Evolutionary conservation across 2,797 vertebrate genomes (phyloP).

Genomic region (Mastacembelus armatus): DNA sequence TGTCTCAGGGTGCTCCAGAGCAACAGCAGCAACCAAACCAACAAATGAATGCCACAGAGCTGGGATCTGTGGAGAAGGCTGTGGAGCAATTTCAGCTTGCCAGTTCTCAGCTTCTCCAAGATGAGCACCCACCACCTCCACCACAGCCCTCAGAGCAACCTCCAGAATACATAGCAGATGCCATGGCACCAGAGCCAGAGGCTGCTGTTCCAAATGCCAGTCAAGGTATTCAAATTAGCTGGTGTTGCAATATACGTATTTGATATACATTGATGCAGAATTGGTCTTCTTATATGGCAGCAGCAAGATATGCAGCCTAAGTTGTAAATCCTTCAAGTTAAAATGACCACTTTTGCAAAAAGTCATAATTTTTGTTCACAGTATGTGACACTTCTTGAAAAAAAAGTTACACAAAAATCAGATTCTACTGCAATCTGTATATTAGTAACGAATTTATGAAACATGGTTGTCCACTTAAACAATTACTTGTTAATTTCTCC

Average conservation of each 20-base stretch:
- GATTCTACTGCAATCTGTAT: too few relatives aligned
- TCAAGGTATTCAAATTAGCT: slow-evolving; percentile 55
- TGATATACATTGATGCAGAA: not conserved
- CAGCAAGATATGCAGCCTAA: not conserved
- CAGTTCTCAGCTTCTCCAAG: slow-evolving; percentile 65
- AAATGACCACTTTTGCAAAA: too few relatives aligned
- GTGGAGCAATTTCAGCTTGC: slow-evolving; percentile 78
- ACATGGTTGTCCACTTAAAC: too few relatives aligned
- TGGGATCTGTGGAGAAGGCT: slow-evolving; percentile 73
- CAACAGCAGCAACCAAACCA: slow-evolving; percentile 42
- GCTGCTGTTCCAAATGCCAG: slow-evolving; percentile 19
- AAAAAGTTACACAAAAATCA: not conserved
- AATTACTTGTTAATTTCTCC: not conserved
- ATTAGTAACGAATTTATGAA: too few relatives aligned
- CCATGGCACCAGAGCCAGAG: slow-evolving; percentile 23
- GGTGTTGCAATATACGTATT: not conserved
- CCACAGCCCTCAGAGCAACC: slow-evolving; percentile 40
- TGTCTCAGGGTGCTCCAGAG: slow-evolving; percentile 48
- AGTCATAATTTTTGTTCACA: not conserved
- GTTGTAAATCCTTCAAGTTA: too few relatives aligned
- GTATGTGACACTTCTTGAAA: not conserved
- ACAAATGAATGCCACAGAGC: slow-evolving; percentile 50
- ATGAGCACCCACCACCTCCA: slow-evolving; percentile 58
- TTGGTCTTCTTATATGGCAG: not conserved
- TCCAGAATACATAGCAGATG: slow-evolving; percentile 24